phyloP scores from a whole-genome alignment of 1,140 invertebrate genomes.

The Aphaenogaster ashmeadi region DNA sequence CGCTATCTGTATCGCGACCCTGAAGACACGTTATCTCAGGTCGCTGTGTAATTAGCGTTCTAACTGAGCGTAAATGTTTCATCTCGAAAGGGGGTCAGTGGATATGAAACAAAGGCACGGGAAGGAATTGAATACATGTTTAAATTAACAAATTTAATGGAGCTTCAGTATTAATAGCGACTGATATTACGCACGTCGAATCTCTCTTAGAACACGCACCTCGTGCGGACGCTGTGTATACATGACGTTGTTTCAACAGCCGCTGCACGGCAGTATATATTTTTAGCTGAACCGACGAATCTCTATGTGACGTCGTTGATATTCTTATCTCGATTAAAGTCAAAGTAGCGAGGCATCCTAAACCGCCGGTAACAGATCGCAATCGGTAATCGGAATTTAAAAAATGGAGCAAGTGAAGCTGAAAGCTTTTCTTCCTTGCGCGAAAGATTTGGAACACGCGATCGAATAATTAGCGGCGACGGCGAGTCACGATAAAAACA shows the following conservation, averaged over 20 bases:
- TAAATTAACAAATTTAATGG: slow-evolving; percentile 8
- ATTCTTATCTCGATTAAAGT: slow-evolving; percentile 60
- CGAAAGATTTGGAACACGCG: not conserved
- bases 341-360: slow-evolving; percentile 13
- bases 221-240: not conserved
- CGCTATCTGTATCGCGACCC: slow-evolving; percentile 43
- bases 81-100: slow-evolving; percentile 23
- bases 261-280: slow-evolving; percentile 30
- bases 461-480: not conserved
- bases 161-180: not conserved
- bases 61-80: not conserved
- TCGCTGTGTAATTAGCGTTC: slow-evolving; percentile 60
- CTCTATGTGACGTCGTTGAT: slow-evolving; percentile 33
- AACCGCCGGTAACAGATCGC: not conserved
- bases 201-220: not conserved
- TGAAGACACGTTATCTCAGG: slow-evolving; percentile 51
- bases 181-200: not conserved
- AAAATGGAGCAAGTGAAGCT: not conserved
- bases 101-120: not conserved
- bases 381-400: not conserved
- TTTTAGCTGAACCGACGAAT: slow-evolving; percentile 51
- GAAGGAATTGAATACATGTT: not conserved
- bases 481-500: not conserved
- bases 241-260: slow-evolving; percentile 14
- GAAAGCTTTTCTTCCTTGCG: not conserved